Evolutionary conservation across 2,113 vertebrate species (phyloP).

Genomic region (Tyrannus savana): DNA sequence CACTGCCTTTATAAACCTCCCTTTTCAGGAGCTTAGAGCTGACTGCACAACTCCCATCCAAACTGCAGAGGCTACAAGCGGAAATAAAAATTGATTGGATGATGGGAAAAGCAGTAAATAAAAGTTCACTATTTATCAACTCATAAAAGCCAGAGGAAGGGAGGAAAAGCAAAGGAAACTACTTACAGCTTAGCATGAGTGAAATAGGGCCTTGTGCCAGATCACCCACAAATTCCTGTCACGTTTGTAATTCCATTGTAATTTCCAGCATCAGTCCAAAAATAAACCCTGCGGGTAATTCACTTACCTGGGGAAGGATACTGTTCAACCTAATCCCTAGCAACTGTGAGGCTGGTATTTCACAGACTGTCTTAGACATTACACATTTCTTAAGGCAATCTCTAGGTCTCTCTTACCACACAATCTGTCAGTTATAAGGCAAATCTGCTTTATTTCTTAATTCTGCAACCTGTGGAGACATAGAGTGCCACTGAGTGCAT

Average conservation of each 20-base stretch:
- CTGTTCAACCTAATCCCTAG: neutral
- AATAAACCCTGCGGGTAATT: neutral
- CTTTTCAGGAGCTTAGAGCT: neutral
- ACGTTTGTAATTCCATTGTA: neutral
- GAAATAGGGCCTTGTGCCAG: neutral
- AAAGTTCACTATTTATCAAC: neutral
- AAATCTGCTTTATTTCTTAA: conserved; percentile 14
- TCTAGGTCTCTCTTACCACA: neutral
- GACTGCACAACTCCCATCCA: neutral
- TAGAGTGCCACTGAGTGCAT: neutral
- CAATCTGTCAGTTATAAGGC: neutral
- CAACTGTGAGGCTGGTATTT: neutral
- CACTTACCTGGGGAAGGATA: neutral
- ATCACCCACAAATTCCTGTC: neutral
- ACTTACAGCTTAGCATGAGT: neutral
- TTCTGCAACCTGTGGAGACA: neutral
- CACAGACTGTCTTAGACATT: neutral
- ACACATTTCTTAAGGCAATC: neutral
- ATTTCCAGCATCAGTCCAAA: neutral
- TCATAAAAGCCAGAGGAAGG: neutral
- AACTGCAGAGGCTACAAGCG: neutral
- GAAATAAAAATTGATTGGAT: conserved; percentile 1
- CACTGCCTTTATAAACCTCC: neutral
- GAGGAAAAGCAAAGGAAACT: neutral
- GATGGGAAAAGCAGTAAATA: neutral